Conservation (phyloP, 2,797 vertebrate genomes). For the Diceros bicornis region DNA sequence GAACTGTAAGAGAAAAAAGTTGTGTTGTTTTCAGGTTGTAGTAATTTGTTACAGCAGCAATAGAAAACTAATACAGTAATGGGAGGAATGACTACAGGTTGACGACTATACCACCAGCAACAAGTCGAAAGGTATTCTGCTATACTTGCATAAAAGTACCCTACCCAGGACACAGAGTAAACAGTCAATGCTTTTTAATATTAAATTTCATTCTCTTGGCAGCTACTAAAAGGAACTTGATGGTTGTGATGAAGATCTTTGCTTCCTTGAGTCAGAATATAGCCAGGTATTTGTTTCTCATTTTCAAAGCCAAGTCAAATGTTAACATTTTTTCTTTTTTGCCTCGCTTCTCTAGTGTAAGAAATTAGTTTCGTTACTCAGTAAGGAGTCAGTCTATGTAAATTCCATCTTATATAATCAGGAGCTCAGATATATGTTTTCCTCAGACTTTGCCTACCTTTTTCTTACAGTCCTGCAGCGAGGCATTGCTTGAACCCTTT, state of each 20-base stretch:
- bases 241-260: not conserved
- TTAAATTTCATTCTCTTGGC: not conserved
- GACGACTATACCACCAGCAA: not conserved
- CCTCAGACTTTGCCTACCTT: not conserved
- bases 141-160: not conserved
- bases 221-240: not conserved
- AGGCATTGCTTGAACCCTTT: not conserved
- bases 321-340: slow-evolving; percentile 6
- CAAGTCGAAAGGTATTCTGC: not conserved
- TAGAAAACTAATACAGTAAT: not conserved
- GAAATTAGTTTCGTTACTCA: not conserved
- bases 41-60: not conserved
- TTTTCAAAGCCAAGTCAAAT: slow-evolving; percentile 6
- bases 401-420: not conserved
- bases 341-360: not conserved
- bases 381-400: not conserved
- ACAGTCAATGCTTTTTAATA: not conserved
- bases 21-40: not conserved
- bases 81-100: not conserved
- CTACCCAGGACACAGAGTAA: not conserved
- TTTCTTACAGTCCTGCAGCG: not conserved
- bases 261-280: not conserved
- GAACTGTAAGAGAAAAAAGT: not conserved
- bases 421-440: not conserved
- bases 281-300: not conserved